Evolutionary conservation across 1,140 invertebrate genomes (phyloP), one percentile per base, ranked within the genome.

Genomic region (Drosophila punjabiensis): DNA sequence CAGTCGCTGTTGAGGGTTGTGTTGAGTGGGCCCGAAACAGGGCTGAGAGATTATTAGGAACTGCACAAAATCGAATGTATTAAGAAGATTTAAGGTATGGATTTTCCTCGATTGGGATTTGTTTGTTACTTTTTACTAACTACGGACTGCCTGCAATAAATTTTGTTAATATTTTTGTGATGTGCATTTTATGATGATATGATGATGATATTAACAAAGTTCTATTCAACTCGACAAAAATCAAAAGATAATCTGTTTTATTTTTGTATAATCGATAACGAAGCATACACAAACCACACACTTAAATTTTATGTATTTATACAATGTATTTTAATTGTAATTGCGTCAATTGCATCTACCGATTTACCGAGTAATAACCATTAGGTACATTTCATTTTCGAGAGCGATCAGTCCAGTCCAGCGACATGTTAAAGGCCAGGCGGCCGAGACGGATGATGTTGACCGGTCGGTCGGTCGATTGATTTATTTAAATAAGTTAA

Each of bases 241-340:
- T 91, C 87, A 91, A 91, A 91, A 91, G 80, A 86, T 82, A 90
- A 89, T 86, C 86, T 91, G 86, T 91, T 90, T 90, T 90, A 90
- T 90, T 90, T 90, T 90, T 90, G 87, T 90, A 90, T 82, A 90
- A 78, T 78, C 87, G 86, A 88, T 81, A 82, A 68, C 70, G 67
- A 45, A 67, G 32, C 61, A 63, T 65, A 58, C 66, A 50, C 18
- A 75, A 33, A 24, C 24, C 56, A 43, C 76, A 50, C 64, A 77
- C 63, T 79, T 75, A 55, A 76, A 66, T 68, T 84, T 62, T 80
- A 81, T 85, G 82, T 82, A 85, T 82, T 86, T 77, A 85, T 85
- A 85, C 55, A 76, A 76, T 66, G 53, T 76, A 81, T 82, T 81
- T 67, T 77, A 76, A 64, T 82, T 81, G 73, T 82, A 76, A 64